These are phyloP conservation scores for Sylvia borin DNA, from an alignment of 2,797 vertebrate species.

Conservation along the genomic window DNA sequence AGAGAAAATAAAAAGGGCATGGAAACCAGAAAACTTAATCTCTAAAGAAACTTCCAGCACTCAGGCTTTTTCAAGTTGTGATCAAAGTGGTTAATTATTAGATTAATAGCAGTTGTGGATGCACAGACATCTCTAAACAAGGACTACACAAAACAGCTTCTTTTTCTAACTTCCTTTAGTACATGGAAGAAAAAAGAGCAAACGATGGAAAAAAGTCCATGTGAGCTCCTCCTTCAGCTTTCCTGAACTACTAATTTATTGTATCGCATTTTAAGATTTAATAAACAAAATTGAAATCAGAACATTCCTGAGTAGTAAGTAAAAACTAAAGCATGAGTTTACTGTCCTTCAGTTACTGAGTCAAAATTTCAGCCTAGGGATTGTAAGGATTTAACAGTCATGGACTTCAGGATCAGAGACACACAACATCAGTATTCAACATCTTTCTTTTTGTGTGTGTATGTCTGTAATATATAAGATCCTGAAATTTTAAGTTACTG, in stretches of 20 bases:
- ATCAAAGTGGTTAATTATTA: constrained; percentile 25
- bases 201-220: neutral
- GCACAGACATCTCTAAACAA: neutral
- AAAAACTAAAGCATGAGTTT: neutral
- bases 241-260: neutral
- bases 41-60: neutral
- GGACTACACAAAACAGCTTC: neutral
- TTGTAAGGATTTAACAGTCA: neutral
- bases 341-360: neutral
- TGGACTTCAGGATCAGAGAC: neutral
- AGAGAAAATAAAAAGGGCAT: neutral
- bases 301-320: neutral
- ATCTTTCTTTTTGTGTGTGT: neutral
- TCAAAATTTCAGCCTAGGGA: neutral
- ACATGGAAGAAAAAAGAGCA: neutral
- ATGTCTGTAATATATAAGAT: neutral
- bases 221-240: neutral
- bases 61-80: neutral
- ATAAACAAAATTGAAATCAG: neutral
- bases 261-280: neutral
- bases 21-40: neutral
- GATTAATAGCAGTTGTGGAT: neutral
- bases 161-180: neutral
- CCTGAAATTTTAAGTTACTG: neutral
- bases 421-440: neutral